Conservation (phyloP, 2,888 invertebrate species). For the Lasioglossum figueresi region DNA sequence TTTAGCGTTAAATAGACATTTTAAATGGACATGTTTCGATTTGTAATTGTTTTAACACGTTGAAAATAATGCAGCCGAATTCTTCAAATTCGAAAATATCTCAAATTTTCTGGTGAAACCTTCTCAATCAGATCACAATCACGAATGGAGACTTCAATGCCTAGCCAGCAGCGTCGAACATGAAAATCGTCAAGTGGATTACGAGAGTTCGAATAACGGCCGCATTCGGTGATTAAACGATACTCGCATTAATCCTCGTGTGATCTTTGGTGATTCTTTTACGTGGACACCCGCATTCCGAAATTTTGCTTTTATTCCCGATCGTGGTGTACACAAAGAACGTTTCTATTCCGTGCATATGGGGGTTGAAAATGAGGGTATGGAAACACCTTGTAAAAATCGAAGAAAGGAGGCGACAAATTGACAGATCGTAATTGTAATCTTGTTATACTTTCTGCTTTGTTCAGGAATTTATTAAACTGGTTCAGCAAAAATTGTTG, state of each 20-base stretch:
- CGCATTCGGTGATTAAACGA: background rate
- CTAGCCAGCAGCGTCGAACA: background rate
- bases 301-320: constrained; percentile 9
- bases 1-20: no score
- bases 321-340: background rate
- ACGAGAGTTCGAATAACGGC: background rate
- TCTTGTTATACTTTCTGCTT: background rate
- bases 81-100: no score
- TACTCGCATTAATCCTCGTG: constrained; percentile 38
- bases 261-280: constrained; percentile 22
- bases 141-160: background rate
- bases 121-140: background rate
- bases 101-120: no score
- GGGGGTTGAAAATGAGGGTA: constrained; percentile 39
- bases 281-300: constrained; percentile 42
- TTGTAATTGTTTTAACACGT: no score
- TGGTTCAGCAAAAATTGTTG: background rate
- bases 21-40: no score
- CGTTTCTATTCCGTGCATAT: background rate
- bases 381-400: background rate
- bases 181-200: constrained; percentile 28
- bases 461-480: background rate
- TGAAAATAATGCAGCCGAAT: no score
- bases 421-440: background rate
- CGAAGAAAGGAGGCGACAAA: background rate